Evolutionary conservation across 2,888 invertebrate species (phyloP), one percentile per base, ranked within the genome.

Genomic region (Gari tellinella): DNA sequence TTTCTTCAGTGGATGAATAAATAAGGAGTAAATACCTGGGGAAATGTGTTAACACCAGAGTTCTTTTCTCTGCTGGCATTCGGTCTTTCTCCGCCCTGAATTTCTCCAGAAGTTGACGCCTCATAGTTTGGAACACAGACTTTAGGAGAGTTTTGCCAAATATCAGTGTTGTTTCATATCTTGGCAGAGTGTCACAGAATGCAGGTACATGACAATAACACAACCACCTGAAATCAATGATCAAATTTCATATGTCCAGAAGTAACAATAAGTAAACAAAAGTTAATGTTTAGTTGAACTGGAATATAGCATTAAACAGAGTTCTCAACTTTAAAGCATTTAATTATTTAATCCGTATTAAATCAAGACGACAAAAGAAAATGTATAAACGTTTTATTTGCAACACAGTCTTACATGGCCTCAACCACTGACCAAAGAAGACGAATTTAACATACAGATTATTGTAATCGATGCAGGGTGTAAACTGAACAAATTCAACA

Each of bases 191-290:
- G 92, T 98, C 97, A 90, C 98, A 98, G 91, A 97, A 97, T 0
- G 97, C 96, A 0, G 98, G 98, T 31, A 98, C 97, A 92, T 98
- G 97, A 90, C 98, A 98, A 91, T 97, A 98, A 7, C 98, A 97
- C 46, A 99, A 93, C 98, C 98, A 99, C 72, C 93, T 92, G 61
- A 1, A 72, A 58, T 3, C 51, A 58, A 10, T 21, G 37, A 23
- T 26, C 12, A n/a, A 45, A 31, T 7, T 10, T 31, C 31, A 31
- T 31, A 31, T n/a, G n/a, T n/a, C n/a, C n/a, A n/a, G n/a, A n/a
- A n/a, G n/a, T n/a, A n/a, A n/a, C n/a, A n/a, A n/a, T n/a, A n/a
- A n/a, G n/a, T n/a, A n/a, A n/a, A n/a, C n/a, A n/a, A n/a, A n/a
- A n/a, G 31, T 31, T 31, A 31, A 31, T 31, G 5, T 10, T 31